Percentiles rank a stretch among this genome's conserved stretches.
phyloP scores from a whole-genome alignment of 2,113 vertebrate species.

The Tyto alba region DNA sequence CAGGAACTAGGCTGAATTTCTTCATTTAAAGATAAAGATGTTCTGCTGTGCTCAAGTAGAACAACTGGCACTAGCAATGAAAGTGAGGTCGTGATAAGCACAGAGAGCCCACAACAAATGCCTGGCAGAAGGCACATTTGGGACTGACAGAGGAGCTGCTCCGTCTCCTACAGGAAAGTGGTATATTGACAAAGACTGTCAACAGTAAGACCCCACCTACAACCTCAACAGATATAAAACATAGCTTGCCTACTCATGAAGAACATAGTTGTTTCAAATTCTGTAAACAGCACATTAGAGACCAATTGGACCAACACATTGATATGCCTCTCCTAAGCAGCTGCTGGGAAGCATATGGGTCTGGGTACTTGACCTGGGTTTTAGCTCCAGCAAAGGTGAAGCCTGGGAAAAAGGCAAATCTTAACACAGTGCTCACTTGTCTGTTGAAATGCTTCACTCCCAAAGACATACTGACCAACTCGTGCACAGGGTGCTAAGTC shows the following conservation, averaged over 20 bases:
- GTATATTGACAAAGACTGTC: neutral
- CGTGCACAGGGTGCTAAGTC: neutral
- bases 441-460: neutral
- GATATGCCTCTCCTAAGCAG: neutral
- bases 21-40: neutral
- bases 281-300: neutral
- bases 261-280: neutral
- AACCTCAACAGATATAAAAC: neutral
- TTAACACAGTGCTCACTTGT: neutral
- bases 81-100: neutral
- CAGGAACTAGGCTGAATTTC: neutral
- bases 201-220: neutral
- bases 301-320: neutral
- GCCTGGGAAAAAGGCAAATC: neutral
- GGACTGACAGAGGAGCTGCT: neutral
- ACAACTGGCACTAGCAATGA: neutral
- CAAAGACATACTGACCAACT: neutral
- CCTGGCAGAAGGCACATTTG: neutral
- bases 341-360: neutral
- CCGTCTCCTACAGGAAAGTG: neutral
- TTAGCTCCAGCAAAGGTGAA: neutral
- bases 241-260: neutral
- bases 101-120: neutral
- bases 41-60: neutral
- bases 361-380: neutral